Conservation (phyloP, 2,888 invertebrate species). For the Hirtodrosophila cameraria region DNA sequence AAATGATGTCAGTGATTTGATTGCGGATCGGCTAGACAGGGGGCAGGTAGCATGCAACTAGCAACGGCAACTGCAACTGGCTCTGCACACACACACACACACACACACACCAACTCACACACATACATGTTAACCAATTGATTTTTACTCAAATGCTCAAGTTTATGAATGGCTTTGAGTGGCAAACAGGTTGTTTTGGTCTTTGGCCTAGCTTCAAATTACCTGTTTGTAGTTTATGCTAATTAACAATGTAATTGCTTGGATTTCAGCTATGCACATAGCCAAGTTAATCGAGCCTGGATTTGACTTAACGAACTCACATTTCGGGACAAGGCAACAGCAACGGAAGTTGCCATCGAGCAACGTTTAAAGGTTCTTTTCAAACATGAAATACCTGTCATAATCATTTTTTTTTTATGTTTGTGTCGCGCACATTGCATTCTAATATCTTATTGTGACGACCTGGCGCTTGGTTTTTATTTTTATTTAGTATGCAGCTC, state of each 20-base stretch:
- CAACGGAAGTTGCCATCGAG: conserved; percentile 52
- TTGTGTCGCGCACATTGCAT: conserved; percentile 53
- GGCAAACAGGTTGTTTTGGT: conserved; percentile 41
- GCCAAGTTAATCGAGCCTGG: conserved; percentile 20
- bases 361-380: conserved; percentile 40
- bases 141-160: conserved; percentile 44
- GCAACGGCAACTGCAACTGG: conserved; percentile 20
- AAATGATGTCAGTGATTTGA: conserved; percentile 75
- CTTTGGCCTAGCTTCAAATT: conserved; percentile 37
- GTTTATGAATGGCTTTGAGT: conserved; percentile 68
- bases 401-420: conserved; percentile 52
- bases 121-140: conserved; percentile 20
- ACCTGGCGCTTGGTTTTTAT: conserved; percentile 47
- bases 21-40: conserved; percentile 58
- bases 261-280: conserved; percentile 12
- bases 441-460: conserved; percentile 35
- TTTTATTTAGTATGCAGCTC: conserved; percentile 66
- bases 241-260: conserved; percentile 66
- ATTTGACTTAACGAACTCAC: conserved; percentile 13
- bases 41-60: neutral
- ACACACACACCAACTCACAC: conserved; percentile 6
- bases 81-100: conserved; percentile 2
- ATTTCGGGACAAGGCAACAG: conserved; percentile 56
- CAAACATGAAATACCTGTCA: conserved; percentile 49
- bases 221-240: conserved; percentile 62